phyloP scores from a whole-genome alignment of 1,140 invertebrate species.

The Drosophila prosaltans region DNA sequence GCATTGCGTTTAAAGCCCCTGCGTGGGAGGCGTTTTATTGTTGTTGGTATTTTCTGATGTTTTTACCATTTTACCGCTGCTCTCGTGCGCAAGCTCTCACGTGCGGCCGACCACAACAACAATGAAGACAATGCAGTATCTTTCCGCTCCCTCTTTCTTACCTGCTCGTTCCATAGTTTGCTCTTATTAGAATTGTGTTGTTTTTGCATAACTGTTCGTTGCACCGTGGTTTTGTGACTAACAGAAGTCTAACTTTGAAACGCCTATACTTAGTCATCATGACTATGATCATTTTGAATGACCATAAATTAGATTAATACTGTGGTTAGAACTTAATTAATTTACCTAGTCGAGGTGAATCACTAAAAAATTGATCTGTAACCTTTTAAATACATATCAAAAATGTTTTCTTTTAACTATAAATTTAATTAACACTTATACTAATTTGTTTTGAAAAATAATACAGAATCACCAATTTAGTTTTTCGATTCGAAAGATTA shows the following conservation, averaged over 20 bases:
- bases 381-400: too few species aligned
- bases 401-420: too few species aligned
- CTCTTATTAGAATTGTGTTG: conserved; percentile 43
- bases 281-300: conserved; percentile 1
- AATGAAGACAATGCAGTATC: conserved; percentile 16
- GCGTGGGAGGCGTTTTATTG: conserved; percentile 52
- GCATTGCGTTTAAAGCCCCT: conserved; percentile 62
- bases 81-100: conserved; percentile 68
- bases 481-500: too few species aligned
- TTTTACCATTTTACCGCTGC: conserved; percentile 36
- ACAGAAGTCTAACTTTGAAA: background rate
- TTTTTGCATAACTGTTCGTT: conserved; percentile 37
- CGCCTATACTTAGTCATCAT: conserved; percentile 11
- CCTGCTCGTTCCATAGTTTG: conserved; percentile 30
- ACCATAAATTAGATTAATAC: background rate
- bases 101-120: conserved; percentile 33
- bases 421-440: too few species aligned
- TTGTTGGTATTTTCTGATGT: conserved; percentile 16
- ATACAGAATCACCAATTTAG: too few species aligned
- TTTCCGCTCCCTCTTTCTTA: conserved; percentile 1
- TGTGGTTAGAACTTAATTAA: conserved; percentile 6
- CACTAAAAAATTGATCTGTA: background rate
- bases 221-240: conserved; percentile 38
- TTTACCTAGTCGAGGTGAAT: background rate
- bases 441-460: too few species aligned